phyloP scores from a whole-genome alignment of 2,797 vertebrate species.

The Graptemys geographica region DNA sequence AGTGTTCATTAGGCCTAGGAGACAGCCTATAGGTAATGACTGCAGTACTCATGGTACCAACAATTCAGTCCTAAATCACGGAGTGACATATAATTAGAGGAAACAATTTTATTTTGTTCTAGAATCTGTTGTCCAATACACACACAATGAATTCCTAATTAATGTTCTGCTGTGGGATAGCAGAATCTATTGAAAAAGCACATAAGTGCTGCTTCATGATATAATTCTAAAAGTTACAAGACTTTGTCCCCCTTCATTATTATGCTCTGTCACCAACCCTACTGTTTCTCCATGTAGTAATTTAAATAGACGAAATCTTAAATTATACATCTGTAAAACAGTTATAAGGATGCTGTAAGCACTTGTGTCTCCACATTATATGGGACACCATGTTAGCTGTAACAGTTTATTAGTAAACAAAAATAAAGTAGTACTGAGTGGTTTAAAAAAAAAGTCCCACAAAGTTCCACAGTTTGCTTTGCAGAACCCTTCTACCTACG shows the following conservation, averaged over 20 bases:
- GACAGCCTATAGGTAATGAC: background rate
- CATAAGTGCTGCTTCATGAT: background rate
- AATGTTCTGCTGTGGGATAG: background rate
- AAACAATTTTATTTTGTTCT: background rate
- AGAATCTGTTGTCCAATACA: background rate
- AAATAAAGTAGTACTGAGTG: too few species aligned
- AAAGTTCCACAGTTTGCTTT: too few species aligned
- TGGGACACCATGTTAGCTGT: too few species aligned
- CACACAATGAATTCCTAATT: background rate
- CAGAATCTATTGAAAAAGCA: background rate
- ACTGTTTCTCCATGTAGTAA: background rate
- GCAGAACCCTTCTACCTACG: too few species aligned
- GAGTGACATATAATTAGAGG: background rate
- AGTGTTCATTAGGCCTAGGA: background rate
- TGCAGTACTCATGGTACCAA: rapidly evolving
- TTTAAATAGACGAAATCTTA: background rate
- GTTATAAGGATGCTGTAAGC: too few species aligned
- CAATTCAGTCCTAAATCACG: background rate
- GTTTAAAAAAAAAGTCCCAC: too few species aligned
- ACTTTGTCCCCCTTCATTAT: background rate
- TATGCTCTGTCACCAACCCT: background rate
- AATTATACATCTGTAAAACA: background rate
- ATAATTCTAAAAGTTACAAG: background rate
- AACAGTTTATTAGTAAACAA: too few species aligned
- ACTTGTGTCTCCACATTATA: too few species aligned